Evolutionary conservation across 2,797 vertebrate genomes (phyloP), one percentile per base, ranked within the genome.

Genomic region (Halcyon leucocephala): DNA sequence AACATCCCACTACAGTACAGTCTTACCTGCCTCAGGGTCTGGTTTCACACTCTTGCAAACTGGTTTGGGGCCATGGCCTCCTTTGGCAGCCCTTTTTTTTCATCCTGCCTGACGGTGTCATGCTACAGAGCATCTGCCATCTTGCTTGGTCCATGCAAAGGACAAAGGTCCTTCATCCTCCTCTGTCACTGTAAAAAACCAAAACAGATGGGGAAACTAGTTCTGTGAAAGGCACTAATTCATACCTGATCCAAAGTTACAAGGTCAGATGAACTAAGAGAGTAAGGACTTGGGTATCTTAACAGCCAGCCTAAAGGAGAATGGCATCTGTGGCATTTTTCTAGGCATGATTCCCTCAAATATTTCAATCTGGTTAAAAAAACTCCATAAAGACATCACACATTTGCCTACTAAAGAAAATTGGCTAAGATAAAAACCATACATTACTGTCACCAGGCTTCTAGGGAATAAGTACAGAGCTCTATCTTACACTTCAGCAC

Each of bases 391-490:
- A 96, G 69, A 94, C 1, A 1, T 69, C 91, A 74, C 0, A 1
- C 19, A 0, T 74, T 95, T 93, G 48, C 44, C 69, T 76, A 78
- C 71, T 79, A 62, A 91, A 95, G 74, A 35, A 91, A 82, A 84
- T 72, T 55, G 90, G 83, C 81, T 95, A 97, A 95, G 86, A 92
- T 94, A 95, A 94, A 96, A 91, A 31, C 5, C 64, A 37, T 62
- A 55, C 88, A 90, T 95, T 90, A 93, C 94, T 92, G 79, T 87
- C 84, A 81, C 31, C 44, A 78, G 76, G 61, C 72, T 97, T 91
- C 89, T 67, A 87, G 90, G 89, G 93, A 95, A 92, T 94, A 95
- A 95, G 54, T 44, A 76, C 69, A 83, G 83, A 95, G 81, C 71
- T 89, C 88, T 90, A 37, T 85, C 81, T 94, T 94, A n/a, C 78